Evolutionary conservation across 2,888 invertebrate genomes (phyloP).

Genomic region (Dasysyrphus tricinctus): DNA sequence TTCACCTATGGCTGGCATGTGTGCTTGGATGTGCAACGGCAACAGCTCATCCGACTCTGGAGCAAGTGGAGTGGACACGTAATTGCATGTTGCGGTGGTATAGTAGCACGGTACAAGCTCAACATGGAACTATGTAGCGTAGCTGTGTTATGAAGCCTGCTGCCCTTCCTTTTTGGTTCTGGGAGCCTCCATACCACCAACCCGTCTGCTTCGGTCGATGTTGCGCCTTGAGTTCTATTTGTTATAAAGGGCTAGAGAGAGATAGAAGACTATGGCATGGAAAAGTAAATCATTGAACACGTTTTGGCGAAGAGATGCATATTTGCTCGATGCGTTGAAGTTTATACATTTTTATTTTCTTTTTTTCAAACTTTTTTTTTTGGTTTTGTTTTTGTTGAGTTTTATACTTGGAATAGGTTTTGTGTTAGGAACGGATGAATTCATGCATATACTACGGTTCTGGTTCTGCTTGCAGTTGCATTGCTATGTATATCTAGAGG

Average conservation of each 20-base stretch:
- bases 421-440: slow-evolving; percentile 60
- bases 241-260: not conserved
- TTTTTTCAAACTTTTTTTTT: slow-evolving; percentile 21
- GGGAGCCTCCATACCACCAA: not conserved
- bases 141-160: slow-evolving; percentile 42
- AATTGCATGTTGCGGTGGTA: slow-evolving; percentile 72
- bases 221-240: slow-evolving; percentile 15
- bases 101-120: slow-evolving; percentile 51
- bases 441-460: slow-evolving; percentile 52
- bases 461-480: not conserved
- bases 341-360: slow-evolving; percentile 31
- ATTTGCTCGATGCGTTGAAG: slow-evolving; percentile 57
- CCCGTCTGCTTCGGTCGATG: slow-evolving; percentile 19
- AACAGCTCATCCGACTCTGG: slow-evolving; percentile 57
- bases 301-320: slow-evolving; percentile 66
- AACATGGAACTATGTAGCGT: slow-evolving; percentile 30
- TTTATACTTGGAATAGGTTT: slow-evolving; percentile 41
- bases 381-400: slow-evolving; percentile 27
- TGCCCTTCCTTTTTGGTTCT: slow-evolving; percentile 57
- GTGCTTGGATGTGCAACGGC: slow-evolving; percentile 37
- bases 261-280: slow-evolving; percentile 30
- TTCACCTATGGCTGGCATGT: slow-evolving; percentile 40
- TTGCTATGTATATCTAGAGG: not conserved
- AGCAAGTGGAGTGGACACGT: slow-evolving; percentile 74
- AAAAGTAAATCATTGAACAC: slow-evolving; percentile 74